Evolutionary conservation across 2,113 vertebrate genomes (phyloP).

Genomic region (Cavia porcellus): DNA sequence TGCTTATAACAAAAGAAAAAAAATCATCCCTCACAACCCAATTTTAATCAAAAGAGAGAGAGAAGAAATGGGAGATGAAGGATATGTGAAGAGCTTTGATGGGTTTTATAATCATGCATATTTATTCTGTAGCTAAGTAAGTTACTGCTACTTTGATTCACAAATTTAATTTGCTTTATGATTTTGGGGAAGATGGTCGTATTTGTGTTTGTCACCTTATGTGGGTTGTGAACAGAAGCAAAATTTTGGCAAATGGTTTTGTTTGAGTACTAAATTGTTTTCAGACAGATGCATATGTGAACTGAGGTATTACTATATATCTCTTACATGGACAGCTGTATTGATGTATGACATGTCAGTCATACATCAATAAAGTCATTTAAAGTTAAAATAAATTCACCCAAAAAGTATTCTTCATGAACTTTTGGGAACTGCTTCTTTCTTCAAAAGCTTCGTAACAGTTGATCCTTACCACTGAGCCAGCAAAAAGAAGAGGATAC

Average conservation of each 20-base stretch:
- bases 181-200: background rate
- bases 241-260: background rate
- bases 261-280: background rate
- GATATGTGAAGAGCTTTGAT: background rate
- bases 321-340: background rate
- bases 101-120: background rate
- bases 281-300: background rate
- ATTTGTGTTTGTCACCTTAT: background rate
- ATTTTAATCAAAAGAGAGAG: background rate
- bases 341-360: background rate
- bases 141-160: background rate
- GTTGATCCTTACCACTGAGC: background rate
- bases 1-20: background rate
- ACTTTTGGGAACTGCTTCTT: constrained; percentile 41
- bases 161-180: background rate
- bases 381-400: background rate
- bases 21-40: background rate
- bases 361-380: background rate
- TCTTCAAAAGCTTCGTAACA: background rate
- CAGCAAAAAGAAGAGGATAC: background rate
- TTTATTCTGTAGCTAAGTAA: background rate
- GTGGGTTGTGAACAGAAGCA: background rate
- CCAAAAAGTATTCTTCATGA: background rate
- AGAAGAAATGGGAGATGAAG: background rate
- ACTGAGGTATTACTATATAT: background rate